phyloP scores from a whole-genome alignment of 2,888 invertebrate genomes.

The Hirtodrosophila alboralis region DNA sequence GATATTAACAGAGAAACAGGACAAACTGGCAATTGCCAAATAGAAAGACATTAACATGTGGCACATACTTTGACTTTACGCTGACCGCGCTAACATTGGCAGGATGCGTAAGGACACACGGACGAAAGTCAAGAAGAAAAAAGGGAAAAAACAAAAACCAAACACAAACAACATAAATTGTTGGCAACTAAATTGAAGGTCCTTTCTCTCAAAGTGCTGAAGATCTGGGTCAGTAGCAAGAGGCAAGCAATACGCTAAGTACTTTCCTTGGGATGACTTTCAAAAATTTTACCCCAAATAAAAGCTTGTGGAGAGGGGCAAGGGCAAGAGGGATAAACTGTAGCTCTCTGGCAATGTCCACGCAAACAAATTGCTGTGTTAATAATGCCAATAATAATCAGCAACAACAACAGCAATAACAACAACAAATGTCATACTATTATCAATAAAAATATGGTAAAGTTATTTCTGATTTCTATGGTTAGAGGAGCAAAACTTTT shows the following conservation, averaged over 20 bases:
- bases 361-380: slow-evolving; percentile 67
- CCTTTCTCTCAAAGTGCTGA: slow-evolving; percentile 22
- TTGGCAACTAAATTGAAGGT: slow-evolving; percentile 29
- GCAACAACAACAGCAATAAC: slow-evolving; percentile 28
- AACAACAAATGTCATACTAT: slow-evolving; percentile 30
- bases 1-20: neutral
- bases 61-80: slow-evolving; percentile 61
- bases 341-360: slow-evolving; percentile 40
- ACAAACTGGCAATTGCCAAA: slow-evolving; percentile 43
- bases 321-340: too few species aligned
- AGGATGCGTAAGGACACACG: slow-evolving; percentile 14
- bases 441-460: slow-evolving; percentile 43
- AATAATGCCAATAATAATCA: slow-evolving; percentile 68
- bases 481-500: slow-evolving; percentile 25
- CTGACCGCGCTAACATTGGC: slow-evolving; percentile 31
- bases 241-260: slow-evolving; percentile 46
- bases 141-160: slow-evolving; percentile 30
- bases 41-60: slow-evolving; percentile 69
- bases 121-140: neutral
- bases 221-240: slow-evolving; percentile 44
- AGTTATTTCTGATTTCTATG: slow-evolving; percentile 39
- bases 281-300: neutral
- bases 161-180: slow-evolving; percentile 56
- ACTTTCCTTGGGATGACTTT: slow-evolving; percentile 34
- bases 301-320: too few species aligned